Percentiles rank a stretch among this genome's conserved stretches.
phyloP scores from a whole-genome alignment of 2,888 invertebrate genomes.

The Rotaria macrura region DNA sequence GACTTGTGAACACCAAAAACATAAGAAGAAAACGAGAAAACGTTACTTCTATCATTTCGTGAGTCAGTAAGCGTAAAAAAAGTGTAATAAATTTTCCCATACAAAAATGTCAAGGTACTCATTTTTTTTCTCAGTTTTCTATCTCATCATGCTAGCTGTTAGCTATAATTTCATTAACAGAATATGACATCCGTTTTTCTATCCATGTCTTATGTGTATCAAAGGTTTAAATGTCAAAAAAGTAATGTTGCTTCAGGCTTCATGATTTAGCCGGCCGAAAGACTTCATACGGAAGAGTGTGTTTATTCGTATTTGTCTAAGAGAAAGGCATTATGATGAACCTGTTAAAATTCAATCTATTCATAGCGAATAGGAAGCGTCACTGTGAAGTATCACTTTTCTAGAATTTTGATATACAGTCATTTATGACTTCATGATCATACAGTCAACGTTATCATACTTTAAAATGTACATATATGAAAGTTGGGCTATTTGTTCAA shows the following conservation, averaged over 20 bases:
- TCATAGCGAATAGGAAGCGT: not conserved
- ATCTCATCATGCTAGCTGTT: not conserved
- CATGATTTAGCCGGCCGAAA: not conserved
- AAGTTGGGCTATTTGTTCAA: no score
- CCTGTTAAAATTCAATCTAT: not conserved
- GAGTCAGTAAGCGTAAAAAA: not conserved
- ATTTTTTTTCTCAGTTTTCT: not conserved
- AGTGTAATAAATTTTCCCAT: not conserved
- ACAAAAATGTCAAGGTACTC: not conserved
- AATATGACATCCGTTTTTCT: not conserved
- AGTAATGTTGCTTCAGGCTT: not conserved
- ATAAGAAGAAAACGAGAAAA: not conserved
- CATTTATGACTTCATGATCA: no score
- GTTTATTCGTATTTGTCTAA: not conserved
- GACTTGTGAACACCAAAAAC: not conserved
- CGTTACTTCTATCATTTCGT: not conserved
- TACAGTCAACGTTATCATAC: no score
- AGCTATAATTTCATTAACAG: slow-evolving; percentile 6
- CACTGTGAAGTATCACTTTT: no score
- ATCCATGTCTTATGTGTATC: not conserved
- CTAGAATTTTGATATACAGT: no score
- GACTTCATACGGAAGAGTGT: not conserved
- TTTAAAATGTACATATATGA: no score
- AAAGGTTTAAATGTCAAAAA: not conserved
- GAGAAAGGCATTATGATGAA: not conserved